These are phyloP conservation scores for Standfussiana lucernea DNA, from an alignment of 2,888 invertebrate species.

Conservation along the genomic window DNA sequence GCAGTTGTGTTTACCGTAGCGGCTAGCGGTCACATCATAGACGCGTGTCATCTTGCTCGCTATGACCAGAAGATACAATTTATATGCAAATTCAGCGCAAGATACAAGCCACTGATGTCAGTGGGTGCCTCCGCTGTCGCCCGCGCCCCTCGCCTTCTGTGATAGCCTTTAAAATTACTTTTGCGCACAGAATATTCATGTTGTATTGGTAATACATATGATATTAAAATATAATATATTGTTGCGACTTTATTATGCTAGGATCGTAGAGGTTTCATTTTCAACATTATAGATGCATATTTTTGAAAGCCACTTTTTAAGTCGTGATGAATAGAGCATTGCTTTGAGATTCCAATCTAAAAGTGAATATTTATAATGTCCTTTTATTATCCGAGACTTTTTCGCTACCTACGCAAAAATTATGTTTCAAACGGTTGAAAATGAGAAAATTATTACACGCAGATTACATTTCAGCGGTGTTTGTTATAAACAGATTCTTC, in stretches of 20 bases:
- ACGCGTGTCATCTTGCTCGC: slow-evolving; percentile 87
- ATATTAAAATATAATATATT: slow-evolving; percentile 59
- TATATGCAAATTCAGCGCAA: slow-evolving; percentile 90
- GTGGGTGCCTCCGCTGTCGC: slow-evolving; percentile 71
- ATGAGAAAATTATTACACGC: slow-evolving; percentile 16
- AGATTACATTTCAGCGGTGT: slow-evolving; percentile 32
- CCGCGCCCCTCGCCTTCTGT: slow-evolving; percentile 75
- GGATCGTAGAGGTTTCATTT: slow-evolving; percentile 14
- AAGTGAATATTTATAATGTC: not conserved
- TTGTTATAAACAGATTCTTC: slow-evolving; percentile 54
- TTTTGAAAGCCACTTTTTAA: not conserved
- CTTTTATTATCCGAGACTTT: not conserved
- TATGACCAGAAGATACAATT: slow-evolving; percentile 90
- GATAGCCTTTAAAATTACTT: slow-evolving; percentile 88
- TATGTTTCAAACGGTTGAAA: not conserved
- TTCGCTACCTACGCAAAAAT: slow-evolving; percentile 2
- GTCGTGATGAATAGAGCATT: slow-evolving; percentile 1
- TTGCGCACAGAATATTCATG: slow-evolving; percentile 78
- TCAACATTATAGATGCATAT: not conserved
- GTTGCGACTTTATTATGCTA: slow-evolving; percentile 42
- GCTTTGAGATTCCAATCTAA: not conserved
- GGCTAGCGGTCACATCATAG: slow-evolving; percentile 73
- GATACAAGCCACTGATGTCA: slow-evolving; percentile 87
- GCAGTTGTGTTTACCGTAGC: slow-evolving; percentile 71
- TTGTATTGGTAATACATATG: slow-evolving; percentile 64